A percentile compares a stretch with the other conserved stretches of the same genome.
These are phyloP conservation scores for Drosophila paranaensis DNA, from an alignment of 2,888 invertebrate genomes.

Conservation along the genomic window DNA sequence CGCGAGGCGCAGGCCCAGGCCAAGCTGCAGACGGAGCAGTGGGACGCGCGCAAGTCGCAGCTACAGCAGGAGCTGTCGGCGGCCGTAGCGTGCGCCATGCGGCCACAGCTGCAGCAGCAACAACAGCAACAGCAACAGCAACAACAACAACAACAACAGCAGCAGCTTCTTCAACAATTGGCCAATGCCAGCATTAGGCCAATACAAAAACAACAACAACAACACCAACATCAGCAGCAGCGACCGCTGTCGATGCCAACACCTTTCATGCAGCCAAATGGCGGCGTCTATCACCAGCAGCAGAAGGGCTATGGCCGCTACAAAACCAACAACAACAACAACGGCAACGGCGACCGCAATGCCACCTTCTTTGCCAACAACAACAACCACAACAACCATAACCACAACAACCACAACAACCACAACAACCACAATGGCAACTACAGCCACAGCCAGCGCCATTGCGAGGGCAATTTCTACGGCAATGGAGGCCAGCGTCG, in stretches of 20 bases:
- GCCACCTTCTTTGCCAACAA: neutral
- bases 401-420: neutral
- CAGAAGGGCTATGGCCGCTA: constrained; percentile 1
- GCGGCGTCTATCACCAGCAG: neutral
- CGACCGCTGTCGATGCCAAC: neutral
- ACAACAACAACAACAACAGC: neutral
- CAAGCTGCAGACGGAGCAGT: constrained; percentile 29
- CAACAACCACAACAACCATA: too few species aligned
- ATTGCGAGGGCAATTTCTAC: neutral
- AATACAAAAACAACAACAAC: too few species aligned
- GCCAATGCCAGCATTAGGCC: too few species aligned
- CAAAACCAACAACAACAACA: neutral
- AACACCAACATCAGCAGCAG: too few species aligned
- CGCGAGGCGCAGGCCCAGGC: constrained; percentile 40
- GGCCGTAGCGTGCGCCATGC: neutral
- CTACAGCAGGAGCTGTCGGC: neutral
- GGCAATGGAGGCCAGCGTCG: constrained; percentile 9
- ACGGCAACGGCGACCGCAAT: neutral
- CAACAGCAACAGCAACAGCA: neutral
- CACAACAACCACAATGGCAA: neutral
- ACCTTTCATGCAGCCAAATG: neutral
- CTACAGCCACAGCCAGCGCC: constrained; percentile 1
- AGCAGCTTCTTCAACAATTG: too few species aligned
- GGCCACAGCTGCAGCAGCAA: neutral
- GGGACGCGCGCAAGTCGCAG: constrained; percentile 25